A percentile compares a stretch with the other conserved stretches of the same genome.
These are phyloP conservation scores for Pristiophorus japonicus DNA, from an alignment of 2,113 vertebrate species.

Conservation along the genomic window DNA sequence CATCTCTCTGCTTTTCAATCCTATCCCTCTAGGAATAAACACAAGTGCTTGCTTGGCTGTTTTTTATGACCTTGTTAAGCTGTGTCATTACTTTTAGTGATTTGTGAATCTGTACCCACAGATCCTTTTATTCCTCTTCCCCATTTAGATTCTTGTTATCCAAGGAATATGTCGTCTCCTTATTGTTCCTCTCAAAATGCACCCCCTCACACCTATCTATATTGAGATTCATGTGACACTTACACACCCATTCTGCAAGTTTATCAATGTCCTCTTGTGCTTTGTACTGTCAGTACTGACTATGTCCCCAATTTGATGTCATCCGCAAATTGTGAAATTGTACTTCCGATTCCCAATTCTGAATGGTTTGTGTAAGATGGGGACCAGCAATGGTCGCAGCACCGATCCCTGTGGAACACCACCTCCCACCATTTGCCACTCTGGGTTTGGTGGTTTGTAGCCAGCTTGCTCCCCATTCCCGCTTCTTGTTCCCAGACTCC, in stretches of 20 bases:
- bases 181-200: neutral
- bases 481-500: neutral
- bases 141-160: neutral
- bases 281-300: neutral
- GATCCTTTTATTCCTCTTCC: neutral
- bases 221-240: neutral
- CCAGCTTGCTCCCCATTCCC: neutral
- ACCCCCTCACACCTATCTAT: neutral
- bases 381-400: neutral
- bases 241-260: too few species aligned
- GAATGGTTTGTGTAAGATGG: neutral
- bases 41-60: neutral
- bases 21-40: neutral
- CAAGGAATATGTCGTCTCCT: neutral
- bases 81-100: too few species aligned
- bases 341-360: neutral
- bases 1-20: neutral
- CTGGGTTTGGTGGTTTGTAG: neutral
- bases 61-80: too few species aligned
- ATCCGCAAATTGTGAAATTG: neutral
- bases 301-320: neutral
- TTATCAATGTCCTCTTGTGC: neutral
- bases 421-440: neutral
- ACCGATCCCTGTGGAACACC: neutral
- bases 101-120: neutral